phyloP scores from a whole-genome alignment of 2,888 invertebrate species.

The Blastobasis adustella region DNA sequence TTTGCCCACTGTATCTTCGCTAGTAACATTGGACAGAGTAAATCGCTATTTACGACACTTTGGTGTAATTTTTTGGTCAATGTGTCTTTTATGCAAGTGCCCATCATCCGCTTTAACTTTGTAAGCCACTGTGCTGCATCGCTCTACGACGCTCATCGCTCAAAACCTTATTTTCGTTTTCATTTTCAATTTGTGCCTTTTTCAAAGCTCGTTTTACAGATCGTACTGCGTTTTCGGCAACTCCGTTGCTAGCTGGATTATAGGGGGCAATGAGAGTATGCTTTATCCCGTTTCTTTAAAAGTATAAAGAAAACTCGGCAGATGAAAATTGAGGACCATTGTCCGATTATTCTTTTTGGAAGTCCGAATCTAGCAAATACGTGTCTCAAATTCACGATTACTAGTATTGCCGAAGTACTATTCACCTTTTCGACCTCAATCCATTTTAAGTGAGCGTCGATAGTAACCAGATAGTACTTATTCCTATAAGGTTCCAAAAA shows the following conservation, averaged over 20 bases:
- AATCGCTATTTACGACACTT: neutral
- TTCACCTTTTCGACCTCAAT: conserved; percentile 14
- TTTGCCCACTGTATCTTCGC: neutral
- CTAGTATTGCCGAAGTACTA: conserved; percentile 5
- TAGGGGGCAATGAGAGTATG: neutral
- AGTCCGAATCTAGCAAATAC: conserved; percentile 12
- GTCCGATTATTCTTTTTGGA: conserved; percentile 14
- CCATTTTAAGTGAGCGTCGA: conserved; percentile 20
- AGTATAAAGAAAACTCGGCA: conserved; percentile 7
- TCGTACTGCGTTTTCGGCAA: conserved; percentile 14
- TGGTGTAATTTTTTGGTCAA: neutral
- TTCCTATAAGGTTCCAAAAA: conserved; percentile 12
- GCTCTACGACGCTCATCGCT: neutral
- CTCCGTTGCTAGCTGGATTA: conserved; percentile 10
- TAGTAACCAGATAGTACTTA: conserved; percentile 14
- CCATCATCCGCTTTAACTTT: neutral
- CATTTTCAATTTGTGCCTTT: neutral
- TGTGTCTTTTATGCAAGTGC: neutral
- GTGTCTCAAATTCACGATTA: conserved; percentile 4
- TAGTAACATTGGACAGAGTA: neutral
- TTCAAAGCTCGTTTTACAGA: conserved; percentile 8
- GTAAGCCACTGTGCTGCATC: conserved; percentile 4
- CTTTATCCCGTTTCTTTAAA: conserved; percentile 1
- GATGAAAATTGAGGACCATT: conserved; percentile 16
- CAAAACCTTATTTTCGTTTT: neutral